phyloP scores from a whole-genome alignment of 2,888 invertebrate species.

The Eurois occulta region DNA sequence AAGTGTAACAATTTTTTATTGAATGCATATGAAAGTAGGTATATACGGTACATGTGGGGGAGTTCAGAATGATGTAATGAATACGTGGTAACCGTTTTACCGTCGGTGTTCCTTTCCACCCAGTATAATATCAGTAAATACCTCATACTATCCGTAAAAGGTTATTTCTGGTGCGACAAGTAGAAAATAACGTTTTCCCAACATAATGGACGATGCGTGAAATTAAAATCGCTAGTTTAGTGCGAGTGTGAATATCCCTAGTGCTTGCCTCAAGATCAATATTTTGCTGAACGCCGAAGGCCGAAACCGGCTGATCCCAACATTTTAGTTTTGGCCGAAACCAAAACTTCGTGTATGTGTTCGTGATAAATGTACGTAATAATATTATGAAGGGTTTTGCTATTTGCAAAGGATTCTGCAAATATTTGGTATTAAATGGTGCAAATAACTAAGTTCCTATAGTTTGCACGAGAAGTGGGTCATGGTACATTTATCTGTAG shows the following conservation, averaged over 20 bases:
- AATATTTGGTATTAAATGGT: constrained; percentile 28
- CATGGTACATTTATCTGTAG: neutral
- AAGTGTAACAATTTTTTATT: no score
- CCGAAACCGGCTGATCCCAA: constrained; percentile 14
- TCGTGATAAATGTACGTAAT: constrained; percentile 33
- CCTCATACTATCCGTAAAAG: neutral
- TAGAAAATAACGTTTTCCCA: constrained; percentile 39
- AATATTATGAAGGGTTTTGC: constrained; percentile 25
- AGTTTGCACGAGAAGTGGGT: neutral
- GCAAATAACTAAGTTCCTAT: neutral
- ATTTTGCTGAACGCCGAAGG: constrained; percentile 21
- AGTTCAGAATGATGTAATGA: no score
- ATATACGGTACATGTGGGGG: no score
- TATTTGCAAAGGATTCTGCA: constrained; percentile 46
- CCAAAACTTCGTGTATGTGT: constrained; percentile 34
- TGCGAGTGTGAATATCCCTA: constrained; percentile 26
- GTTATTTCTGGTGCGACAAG: constrained; percentile 5
- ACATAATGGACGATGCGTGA: constrained; percentile 22
- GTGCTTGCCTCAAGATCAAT: constrained; percentile 30
- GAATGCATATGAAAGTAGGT: no score
- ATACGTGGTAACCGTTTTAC: no score
- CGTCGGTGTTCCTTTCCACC: no score
- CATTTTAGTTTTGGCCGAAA: constrained; percentile 30
- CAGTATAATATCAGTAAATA: neutral
- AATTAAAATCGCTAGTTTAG: constrained; percentile 45